A percentile compares a stretch with the other conserved stretches of the same genome.
phyloP scores from a whole-genome alignment of 2,113 vertebrate species.

The Pelecanus crispus region DNA sequence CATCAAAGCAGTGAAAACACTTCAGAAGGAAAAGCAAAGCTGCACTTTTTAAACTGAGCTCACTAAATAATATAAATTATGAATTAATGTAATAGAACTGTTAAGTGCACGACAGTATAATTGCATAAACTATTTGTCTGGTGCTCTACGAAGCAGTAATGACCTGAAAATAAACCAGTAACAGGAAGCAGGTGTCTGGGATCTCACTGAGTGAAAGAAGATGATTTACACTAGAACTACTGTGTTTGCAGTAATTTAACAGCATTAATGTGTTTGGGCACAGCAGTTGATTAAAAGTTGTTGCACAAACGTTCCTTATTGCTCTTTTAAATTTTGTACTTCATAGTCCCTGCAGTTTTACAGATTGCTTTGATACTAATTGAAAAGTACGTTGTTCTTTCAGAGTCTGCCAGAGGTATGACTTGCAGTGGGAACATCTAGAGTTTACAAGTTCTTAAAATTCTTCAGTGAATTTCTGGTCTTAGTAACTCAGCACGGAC shows the following conservation, averaged over 20 bases:
- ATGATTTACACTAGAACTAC: constrained; percentile 73
- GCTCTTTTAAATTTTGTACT: constrained; percentile 71
- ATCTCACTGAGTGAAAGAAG: constrained; percentile 75
- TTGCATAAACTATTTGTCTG: constrained; percentile 75
- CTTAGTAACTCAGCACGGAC: constrained; percentile 26
- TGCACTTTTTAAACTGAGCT: constrained; percentile 73
- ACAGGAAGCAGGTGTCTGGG: constrained; percentile 77
- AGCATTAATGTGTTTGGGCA: constrained; percentile 73
- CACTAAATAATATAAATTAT: constrained; percentile 81
- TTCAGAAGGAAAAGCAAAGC: constrained; percentile 68
- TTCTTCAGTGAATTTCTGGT: constrained; percentile 57
- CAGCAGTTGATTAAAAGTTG: constrained; percentile 82
- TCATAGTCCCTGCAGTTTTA: constrained; percentile 65
- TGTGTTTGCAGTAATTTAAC: constrained; percentile 68
- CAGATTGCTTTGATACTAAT: constrained; percentile 73
- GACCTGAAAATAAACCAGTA: constrained; percentile 81
- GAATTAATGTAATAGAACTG: constrained; percentile 77
- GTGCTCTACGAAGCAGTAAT: constrained; percentile 77
- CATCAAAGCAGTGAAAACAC: constrained; percentile 66
- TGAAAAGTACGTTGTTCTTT: constrained; percentile 68
- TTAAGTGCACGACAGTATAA: constrained; percentile 65
- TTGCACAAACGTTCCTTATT: constrained; percentile 76
- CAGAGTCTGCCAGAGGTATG: constrained; percentile 49
- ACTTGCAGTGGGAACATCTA: constrained; percentile 10
- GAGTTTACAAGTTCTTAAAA: constrained; percentile 48